Conservation (phyloP, 2,797 vertebrate genomes). For the Sphenodon punctatus region DNA sequence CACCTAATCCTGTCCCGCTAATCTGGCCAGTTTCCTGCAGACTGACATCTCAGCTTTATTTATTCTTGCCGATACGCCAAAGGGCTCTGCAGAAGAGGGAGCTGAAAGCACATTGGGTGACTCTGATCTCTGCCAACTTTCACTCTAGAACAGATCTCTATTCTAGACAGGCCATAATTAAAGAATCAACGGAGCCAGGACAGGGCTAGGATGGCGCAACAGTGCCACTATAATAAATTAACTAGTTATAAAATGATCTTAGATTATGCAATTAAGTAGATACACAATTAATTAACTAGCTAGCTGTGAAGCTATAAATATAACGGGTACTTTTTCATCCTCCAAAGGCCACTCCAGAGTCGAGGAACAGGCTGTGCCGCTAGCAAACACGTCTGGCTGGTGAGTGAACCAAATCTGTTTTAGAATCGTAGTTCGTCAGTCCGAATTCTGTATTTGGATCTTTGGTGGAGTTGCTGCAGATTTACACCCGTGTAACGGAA, state of each 20-base stretch:
- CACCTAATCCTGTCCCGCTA: too few relatives aligned
- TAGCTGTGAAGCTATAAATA: not conserved
- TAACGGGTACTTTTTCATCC: not conserved
- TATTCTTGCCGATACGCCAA: too few relatives aligned
- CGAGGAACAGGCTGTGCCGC: too few relatives aligned
- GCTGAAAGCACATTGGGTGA: too few relatives aligned
- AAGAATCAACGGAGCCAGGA: not conserved
- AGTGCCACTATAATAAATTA: not conserved
- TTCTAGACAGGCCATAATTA: not conserved
- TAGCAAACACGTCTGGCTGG: not conserved
- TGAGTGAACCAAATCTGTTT: not conserved
- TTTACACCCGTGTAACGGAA: not conserved
- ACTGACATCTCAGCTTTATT: too few relatives aligned
- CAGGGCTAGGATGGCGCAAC: fast-evolving
- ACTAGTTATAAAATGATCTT: not conserved
- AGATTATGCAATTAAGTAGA: not conserved
- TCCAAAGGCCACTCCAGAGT: not conserved
- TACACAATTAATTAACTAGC: not conserved
- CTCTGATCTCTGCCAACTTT: too few relatives aligned
- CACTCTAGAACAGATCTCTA: too few relatives aligned
- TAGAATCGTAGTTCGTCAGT: too few relatives aligned
- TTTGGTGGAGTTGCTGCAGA: not conserved
- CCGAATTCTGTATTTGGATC: not conserved
- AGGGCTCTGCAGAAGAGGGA: too few relatives aligned
- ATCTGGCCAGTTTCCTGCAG: too few relatives aligned